Percentiles rank a stretch among this genome's conserved stretches.
These are phyloP conservation scores for Cybosia mesomella DNA, from an alignment of 2,888 invertebrate genomes.

Conservation along the genomic window DNA sequence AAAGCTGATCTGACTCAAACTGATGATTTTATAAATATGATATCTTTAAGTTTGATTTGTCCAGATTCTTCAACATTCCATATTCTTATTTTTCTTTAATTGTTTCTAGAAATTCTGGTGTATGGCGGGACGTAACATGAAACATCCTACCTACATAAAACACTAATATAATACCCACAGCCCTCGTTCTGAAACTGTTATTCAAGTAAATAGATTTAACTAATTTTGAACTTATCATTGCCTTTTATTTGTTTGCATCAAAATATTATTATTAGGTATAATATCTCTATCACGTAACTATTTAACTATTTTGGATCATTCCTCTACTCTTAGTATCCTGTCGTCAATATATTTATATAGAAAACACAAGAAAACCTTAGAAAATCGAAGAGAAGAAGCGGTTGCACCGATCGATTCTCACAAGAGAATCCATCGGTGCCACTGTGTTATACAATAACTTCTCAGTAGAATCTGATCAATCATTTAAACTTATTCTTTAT, in stretches of 20 bases:
- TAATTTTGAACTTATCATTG: background rate
- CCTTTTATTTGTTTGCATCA: background rate
- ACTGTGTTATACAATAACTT: no score
- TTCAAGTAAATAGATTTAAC: background rate
- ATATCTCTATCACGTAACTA: no score
- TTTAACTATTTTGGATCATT: background rate
- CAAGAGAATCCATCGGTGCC: no score
- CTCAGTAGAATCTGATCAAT: no score
- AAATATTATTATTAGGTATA: no score
- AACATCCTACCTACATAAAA: background rate
- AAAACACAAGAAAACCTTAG: no score
- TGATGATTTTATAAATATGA: slow-evolving; percentile 27
- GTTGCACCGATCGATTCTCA: no score
- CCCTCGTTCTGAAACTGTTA: background rate
- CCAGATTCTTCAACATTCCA: background rate
- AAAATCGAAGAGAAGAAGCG: no score
- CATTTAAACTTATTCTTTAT: no score
- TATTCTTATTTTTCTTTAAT: background rate
- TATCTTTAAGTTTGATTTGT: background rate
- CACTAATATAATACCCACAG: background rate
- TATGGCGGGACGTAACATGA: background rate
- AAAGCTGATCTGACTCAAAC: slow-evolving; percentile 47
- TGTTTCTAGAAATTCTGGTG: background rate
- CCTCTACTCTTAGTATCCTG: background rate
- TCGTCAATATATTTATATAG: background rate